Base-by-base conservation (phyloP, 2,797 vertebrate genomes). In the Microcaecilia unicolor region DNA sequence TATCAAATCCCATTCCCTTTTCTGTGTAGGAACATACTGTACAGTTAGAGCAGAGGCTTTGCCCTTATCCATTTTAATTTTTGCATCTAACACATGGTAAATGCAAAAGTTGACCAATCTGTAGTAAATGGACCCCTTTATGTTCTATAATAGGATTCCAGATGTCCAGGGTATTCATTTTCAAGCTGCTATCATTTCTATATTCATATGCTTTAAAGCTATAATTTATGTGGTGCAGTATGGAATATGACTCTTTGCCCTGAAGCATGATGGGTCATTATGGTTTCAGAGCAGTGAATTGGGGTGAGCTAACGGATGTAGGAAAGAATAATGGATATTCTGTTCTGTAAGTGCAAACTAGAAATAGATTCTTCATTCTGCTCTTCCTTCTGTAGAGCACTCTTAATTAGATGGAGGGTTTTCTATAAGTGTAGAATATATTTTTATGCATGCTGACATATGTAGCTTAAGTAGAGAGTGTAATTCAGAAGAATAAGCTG, bases 321-420 rank as follows among this genome's bases (percentile, higher is more conserved):
- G 53, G 48, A 55, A 57, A 48, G 41, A 47, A 49, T 55, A 60
- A 60, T 54, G 53, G 58, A 58, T 57, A 51, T 25, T 70, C 58
- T 63, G 44, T 63, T 59, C 61, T 55, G 37, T 43, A 50, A n/a
- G n/a, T n/a, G n/a, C 24, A 44, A 9, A 39, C 15, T 54, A 34
- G 21, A 51, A 51, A 29, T 42, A 49, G 52, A 54, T 32, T 22
- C 36, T 51, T n/a, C n/a, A n/a, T n/a, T 40, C 50, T 64, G 46
- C 16, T 34, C 9, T 19, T 42, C 41, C 55, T 48, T 46, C 3
- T n/a, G n/a, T n/a, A n/a, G n/a, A n/a, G n/a, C n/a, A n/a, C n/a
- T n/a, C n/a, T n/a, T n/a, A n/a, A 35, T 44, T 45, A 14, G 28
- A 47, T 45, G 55, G 28, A 47, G 45, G 55, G 55, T 31, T 11